These are phyloP conservation scores for Agrochola lychnidis DNA, from an alignment of 2,888 invertebrate genomes.

Conservation along the genomic window DNA sequence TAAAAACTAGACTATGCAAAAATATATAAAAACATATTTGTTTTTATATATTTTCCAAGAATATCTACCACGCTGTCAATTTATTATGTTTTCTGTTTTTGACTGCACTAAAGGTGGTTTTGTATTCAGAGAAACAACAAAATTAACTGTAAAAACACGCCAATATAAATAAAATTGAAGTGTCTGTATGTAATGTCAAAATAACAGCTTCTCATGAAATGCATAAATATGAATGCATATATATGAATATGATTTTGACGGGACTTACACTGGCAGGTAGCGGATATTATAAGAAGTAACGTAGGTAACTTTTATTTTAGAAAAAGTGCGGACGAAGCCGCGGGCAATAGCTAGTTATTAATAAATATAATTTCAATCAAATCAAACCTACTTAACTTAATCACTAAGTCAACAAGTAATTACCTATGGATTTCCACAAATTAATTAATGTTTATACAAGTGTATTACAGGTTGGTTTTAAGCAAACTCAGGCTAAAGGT, in stretches of 20 bases:
- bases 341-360: too few species aligned
- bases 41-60: background rate
- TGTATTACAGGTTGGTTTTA: conserved; percentile 37
- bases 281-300: too few species aligned
- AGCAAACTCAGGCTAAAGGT: conserved; percentile 4
- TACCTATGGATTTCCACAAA: conserved; percentile 18
- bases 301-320: too few species aligned
- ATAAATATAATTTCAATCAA: conserved; percentile 9
- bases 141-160: background rate
- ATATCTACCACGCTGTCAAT: background rate
- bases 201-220: too few species aligned
- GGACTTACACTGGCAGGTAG: too few species aligned
- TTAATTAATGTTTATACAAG: conserved; percentile 48
- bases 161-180: too few species aligned
- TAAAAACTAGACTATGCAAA: background rate
- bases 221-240: too few species aligned
- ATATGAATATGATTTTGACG: too few species aligned
- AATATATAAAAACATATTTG: too few species aligned
- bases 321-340: too few species aligned
- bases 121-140: background rate
- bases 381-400: conserved; percentile 15
- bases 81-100: background rate
- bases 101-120: background rate
- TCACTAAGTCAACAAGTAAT: conserved; percentile 27
- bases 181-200: too few species aligned